phyloP scores from a whole-genome alignment of 1,140 invertebrate genomes.

The Heterodera schachtii region DNA sequence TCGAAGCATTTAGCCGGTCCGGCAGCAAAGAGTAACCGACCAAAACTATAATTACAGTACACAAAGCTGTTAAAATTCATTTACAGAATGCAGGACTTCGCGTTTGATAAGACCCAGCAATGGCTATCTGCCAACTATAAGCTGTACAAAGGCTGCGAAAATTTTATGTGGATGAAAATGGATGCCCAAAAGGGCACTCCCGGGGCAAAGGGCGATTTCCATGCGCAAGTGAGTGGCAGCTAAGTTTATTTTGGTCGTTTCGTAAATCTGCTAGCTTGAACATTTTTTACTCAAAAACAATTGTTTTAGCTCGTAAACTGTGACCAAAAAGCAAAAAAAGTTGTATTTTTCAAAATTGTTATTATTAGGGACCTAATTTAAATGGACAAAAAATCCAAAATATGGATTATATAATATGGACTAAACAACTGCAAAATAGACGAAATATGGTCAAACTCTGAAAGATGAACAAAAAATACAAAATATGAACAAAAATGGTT shows the following conservation, averaged over 20 bases:
- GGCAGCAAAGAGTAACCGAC: slow-evolving; percentile 4
- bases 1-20: slow-evolving; percentile 12
- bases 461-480: no score
- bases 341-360: no score
- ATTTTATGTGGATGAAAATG: slow-evolving; percentile 27
- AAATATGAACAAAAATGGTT: no score
- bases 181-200: background rate
- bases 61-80: background rate
- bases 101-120: slow-evolving; percentile 11
- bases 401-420: no score
- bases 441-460: no score
- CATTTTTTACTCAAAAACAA: no score
- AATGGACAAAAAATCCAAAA: no score
- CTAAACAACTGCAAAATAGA: no score
- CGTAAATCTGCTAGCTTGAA: no score
- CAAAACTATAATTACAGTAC: background rate
- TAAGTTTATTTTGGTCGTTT: background rate
- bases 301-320: no score
- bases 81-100: slow-evolving; percentile 20
- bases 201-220: slow-evolving; percentile 20
- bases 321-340: no score
- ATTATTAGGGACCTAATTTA: no score
- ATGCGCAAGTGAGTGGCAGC: background rate
- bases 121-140: slow-evolving; percentile 28
- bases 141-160: slow-evolving; percentile 5